phyloP scores from a whole-genome alignment of 2,797 vertebrate species.

The Emys orbicularis region DNA sequence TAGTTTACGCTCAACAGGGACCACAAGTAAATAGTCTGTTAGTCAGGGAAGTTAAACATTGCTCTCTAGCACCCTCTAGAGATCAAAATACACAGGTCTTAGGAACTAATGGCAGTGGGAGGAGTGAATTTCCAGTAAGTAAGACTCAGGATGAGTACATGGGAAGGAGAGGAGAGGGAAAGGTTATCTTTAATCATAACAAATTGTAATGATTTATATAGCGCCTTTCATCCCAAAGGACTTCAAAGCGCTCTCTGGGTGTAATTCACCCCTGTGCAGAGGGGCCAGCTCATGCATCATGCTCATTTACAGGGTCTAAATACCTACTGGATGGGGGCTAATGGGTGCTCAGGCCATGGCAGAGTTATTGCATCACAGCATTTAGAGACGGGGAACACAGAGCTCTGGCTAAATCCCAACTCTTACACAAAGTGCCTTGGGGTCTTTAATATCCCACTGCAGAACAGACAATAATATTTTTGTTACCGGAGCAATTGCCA shows the following conservation, averaged over 20 bases:
- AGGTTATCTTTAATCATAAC: not conserved
- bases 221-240: not conserved
- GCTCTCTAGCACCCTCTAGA: conserved; percentile 83
- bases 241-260: not conserved
- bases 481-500: conserved; percentile 70
- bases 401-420: conserved; percentile 37
- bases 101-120: conserved; percentile 8
- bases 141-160: not conserved
- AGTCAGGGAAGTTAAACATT: conserved; percentile 63
- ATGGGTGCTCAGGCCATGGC: conserved; percentile 3
- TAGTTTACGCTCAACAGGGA: not conserved
- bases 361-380: conserved; percentile 59
- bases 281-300: conserved; percentile 9
- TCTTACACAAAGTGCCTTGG: conserved; percentile 61
- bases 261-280: not conserved
- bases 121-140: not conserved
- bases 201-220: not conserved
- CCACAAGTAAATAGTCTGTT: conserved; percentile 12
- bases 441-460: conserved; percentile 63
- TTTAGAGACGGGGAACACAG: conserved; percentile 40
- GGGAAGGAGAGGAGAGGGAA: not conserved
- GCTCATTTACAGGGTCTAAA: conserved; percentile 44
- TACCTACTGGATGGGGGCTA: conserved; percentile 35
- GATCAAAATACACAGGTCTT: conserved; percentile 63
- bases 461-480: conserved; percentile 78